Evolutionary conservation across 2,888 invertebrate species (phyloP).

Genomic region (Trilocha varians): DNA sequence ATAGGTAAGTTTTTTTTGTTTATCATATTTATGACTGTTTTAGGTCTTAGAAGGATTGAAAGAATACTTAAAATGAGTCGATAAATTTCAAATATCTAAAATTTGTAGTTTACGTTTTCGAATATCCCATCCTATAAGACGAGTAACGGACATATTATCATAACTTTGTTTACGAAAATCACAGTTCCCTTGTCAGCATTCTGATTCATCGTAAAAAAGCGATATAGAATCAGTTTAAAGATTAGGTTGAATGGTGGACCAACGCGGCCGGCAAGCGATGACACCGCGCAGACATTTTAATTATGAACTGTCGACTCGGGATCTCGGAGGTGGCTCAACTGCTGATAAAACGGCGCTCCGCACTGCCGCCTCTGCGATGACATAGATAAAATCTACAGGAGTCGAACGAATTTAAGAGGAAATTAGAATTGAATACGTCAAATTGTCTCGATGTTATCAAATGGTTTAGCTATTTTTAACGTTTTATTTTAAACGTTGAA

Average conservation of each 20-base stretch:
- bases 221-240: conserved; percentile 61
- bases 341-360: conserved; percentile 46
- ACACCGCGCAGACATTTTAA: conserved; percentile 65
- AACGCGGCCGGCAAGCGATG: conserved; percentile 40
- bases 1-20: conserved; percentile 84
- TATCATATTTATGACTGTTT: too few relatives aligned
- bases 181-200: too few relatives aligned
- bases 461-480: too few relatives aligned
- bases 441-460: conserved; percentile 38
- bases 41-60: too few relatives aligned
- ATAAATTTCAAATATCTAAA: too few relatives aligned
- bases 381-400: conserved; percentile 58
- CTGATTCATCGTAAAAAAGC: too few relatives aligned
- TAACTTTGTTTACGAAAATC: too few relatives aligned
- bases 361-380: conserved; percentile 32
- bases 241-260: conserved; percentile 40
- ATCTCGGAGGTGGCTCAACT: conserved; percentile 35
- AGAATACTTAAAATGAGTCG: too few relatives aligned
- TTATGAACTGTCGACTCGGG: conserved; percentile 61
- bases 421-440: conserved; percentile 60
- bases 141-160: too few relatives aligned
- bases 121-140: too few relatives aligned
- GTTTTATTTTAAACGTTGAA: too few relatives aligned
- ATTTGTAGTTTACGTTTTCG: too few relatives aligned
- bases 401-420: conserved; percentile 61